Percentiles rank a stretch among this genome's conserved stretches.
phyloP scores from a whole-genome alignment of 1,140 invertebrate genomes.

The Laodelphax striatellus region DNA sequence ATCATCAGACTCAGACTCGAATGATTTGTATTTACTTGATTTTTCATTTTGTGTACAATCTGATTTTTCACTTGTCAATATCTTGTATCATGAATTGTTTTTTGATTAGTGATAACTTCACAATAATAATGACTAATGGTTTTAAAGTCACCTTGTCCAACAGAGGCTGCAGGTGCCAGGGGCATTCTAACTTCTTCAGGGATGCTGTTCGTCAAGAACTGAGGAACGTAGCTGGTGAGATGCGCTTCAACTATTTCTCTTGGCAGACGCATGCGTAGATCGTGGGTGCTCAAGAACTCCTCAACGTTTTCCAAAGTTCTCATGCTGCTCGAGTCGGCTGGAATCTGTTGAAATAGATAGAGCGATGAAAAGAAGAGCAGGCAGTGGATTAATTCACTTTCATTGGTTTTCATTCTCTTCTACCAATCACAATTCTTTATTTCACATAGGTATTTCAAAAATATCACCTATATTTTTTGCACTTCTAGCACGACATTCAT shows the following conservation, averaged over 20 bases:
- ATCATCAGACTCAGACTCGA: no score
- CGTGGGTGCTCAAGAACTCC: slow-evolving; percentile 48
- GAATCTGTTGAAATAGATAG: slow-evolving; percentile 28
- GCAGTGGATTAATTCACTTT: background rate
- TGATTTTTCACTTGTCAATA: no score
- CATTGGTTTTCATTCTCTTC: background rate
- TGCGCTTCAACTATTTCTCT: slow-evolving; percentile 29
- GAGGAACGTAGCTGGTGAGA: slow-evolving; percentile 41
- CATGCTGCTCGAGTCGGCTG: slow-evolving; percentile 29
- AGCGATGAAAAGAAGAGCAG: background rate
- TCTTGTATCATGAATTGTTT: no score
- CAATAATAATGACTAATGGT: background rate
- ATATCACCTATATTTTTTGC: no score
- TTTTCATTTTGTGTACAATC: no score
- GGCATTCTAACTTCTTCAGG: slow-evolving; percentile 54
- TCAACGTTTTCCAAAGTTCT: slow-evolving; percentile 49
- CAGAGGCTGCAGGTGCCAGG: slow-evolving; percentile 40
- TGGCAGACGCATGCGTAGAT: slow-evolving; percentile 48
- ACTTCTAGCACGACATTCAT: no score
- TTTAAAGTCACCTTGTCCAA: slow-evolving; percentile 38
- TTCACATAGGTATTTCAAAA: no score
- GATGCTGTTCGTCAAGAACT: slow-evolving; percentile 49
- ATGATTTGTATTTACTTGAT: no score
- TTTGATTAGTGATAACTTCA: no score
- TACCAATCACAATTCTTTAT: background rate